Evolutionary conservation across 2,113 vertebrate genomes (phyloP), one percentile per base, ranked within the genome.

Genomic region (Gadus chalcogrammus): DNA sequence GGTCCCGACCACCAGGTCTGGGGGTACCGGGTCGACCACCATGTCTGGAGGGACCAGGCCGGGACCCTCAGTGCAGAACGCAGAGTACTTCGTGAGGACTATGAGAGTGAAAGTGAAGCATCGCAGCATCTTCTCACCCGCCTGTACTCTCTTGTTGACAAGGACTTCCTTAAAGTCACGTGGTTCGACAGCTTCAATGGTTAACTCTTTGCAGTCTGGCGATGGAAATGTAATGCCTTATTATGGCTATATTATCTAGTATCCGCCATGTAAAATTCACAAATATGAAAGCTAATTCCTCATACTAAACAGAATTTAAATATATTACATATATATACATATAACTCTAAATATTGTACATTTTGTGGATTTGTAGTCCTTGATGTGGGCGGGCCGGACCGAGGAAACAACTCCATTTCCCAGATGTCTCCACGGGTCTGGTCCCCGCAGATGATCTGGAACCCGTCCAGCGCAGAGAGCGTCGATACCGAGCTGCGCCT

Each of bases 111-210:
- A 12, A 2, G 3, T 35, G 2, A 69, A 81, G 56, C 4, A 55
- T 7, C 70, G 65, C 15, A 56, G 2, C 79, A 85, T 83, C 24
- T 1, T 83, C 20, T 0, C 55, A 3, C 18, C 68, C 22, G 24
- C 0, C 12, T 7, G 3, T 42, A 48, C 0, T 4, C 0, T 68
- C 70, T 63, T 69, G 16, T 24, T 0, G 2, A 62, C 24, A 17
- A 77, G 70, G 77, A 70, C 88, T 91, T 84, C 76, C 77, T 71
- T 24, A 71, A 65, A 68, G 75, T 87, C 91, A 93, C 75, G 85
- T 91, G 91, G 70, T 56, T 22, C 48, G 87, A 91, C 91, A 92
- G 84, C 83, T 87, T 87, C 69, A 53, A 2, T 12, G 61, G 52
- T 20, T 82, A 76, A 88, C 84, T n/a, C 35, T 74, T 85, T 81